Evolutionary conservation across 1,140 invertebrate species (phyloP).

Genomic region (Kradibia gibbosae): DNA sequence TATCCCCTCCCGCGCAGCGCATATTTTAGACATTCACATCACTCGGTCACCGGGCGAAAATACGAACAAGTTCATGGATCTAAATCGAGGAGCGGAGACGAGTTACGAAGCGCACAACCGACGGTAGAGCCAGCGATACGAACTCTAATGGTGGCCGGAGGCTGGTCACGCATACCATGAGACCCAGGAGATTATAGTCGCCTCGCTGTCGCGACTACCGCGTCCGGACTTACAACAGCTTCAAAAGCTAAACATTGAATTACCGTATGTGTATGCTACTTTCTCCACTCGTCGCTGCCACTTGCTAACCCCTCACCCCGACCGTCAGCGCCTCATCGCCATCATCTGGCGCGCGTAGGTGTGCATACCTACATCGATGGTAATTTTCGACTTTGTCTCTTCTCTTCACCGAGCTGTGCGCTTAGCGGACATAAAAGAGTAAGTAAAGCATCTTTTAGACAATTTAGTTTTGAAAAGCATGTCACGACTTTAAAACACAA

Average conservation of each 20-base stretch:
- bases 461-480: conserved; percentile 58
- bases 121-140: not conserved
- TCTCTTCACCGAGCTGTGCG: conserved; percentile 14
- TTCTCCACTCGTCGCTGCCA: conserved; percentile 46
- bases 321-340: conserved; percentile 15
- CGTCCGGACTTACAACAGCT: conserved; percentile 61
- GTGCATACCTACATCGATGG: conserved; percentile 20
- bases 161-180: conserved; percentile 60
- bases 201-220: conserved; percentile 50
- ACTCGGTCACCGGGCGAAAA: not conserved
- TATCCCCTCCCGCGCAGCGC: no score
- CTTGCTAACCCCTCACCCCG: not conserved
- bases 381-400: conserved; percentile 43
- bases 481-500: conserved; percentile 17
- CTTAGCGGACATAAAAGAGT: conserved; percentile 56
- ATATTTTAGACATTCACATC: not conserved
- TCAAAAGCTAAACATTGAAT: conserved; percentile 70
- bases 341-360: no score
- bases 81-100: not conserved
- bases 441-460: conserved; percentile 65
- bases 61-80: not conserved
- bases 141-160: conserved; percentile 45
- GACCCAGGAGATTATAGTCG: conserved; percentile 66
- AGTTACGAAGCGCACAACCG: not conserved
- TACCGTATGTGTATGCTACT: conserved; percentile 55